These are phyloP conservation scores for Jordanella pulchra DNA, from an alignment of 2,797 vertebrate species.

Conservation along the genomic window DNA sequence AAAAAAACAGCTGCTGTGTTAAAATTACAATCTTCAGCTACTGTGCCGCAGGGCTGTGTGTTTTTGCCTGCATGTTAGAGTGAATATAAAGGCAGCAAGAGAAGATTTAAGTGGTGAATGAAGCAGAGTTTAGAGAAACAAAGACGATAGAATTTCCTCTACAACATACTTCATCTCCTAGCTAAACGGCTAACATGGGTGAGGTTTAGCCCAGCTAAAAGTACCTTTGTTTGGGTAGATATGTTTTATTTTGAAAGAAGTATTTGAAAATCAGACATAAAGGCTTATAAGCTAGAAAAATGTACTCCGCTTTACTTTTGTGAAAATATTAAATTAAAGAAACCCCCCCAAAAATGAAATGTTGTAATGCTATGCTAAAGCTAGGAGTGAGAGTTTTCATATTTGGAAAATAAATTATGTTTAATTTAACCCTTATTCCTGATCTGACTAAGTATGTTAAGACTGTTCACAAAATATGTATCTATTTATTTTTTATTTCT, in stretches of 20 bases:
- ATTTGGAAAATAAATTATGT: neutral
- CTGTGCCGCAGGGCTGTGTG: constrained; percentile 39
- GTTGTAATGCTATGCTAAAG: neutral
- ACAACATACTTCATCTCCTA: constrained; percentile 7
- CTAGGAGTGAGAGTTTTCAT: neutral
- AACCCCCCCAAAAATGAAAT: neutral
- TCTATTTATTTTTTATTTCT: too few species aligned
- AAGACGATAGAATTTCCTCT: constrained; percentile 46
- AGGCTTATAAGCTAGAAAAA: too few species aligned
- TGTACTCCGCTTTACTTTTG: too few species aligned
- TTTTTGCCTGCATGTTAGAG: constrained; percentile 29
- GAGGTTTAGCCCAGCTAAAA: neutral
- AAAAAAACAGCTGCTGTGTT: constrained; percentile 62
- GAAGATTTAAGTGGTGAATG: constrained; percentile 1
- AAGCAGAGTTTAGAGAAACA: neutral
- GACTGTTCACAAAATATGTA: neutral
- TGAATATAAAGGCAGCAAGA: neutral
- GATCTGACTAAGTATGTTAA: neutral
- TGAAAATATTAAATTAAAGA: too few species aligned
- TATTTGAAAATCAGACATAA: neutral
- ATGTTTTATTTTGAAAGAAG: neutral
- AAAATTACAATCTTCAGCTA: constrained; percentile 53
- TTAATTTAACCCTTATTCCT: neutral
- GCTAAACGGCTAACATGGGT: neutral
- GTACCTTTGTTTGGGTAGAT: neutral